Conservation (phyloP, 2,113 vertebrate species). For the Neodon shergylaensis region DNA sequence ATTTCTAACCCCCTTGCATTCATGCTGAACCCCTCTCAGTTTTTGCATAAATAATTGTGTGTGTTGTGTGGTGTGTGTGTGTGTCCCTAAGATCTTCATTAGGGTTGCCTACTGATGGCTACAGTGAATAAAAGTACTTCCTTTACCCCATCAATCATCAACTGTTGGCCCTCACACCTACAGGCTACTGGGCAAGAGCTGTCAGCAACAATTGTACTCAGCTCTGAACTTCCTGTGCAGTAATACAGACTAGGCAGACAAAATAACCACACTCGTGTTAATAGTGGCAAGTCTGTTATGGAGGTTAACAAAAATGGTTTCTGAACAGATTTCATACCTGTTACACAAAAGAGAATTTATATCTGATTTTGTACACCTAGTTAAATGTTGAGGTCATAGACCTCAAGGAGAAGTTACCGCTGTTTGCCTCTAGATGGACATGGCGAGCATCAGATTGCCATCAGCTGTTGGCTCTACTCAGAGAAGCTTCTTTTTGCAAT, state of each 20-base stretch:
- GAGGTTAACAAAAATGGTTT: background rate
- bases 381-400: background rate
- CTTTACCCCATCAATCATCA: background rate
- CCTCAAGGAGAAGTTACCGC: background rate
- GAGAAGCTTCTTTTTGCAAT: background rate
- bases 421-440: background rate
- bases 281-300: background rate
- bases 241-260: background rate
- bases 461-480: background rate
- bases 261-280: background rate
- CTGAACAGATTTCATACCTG: background rate
- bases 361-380: background rate
- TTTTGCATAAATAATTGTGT: background rate
- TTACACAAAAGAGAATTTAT: background rate
- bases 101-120: background rate
- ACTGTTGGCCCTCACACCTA: background rate
- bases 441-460: background rate
- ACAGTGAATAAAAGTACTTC: background rate
- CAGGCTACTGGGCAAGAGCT: background rate
- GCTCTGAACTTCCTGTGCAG: background rate
- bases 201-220: no score
- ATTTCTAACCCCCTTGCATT: background rate
- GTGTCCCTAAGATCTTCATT: background rate
- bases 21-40: no score
- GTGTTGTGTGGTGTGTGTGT: background rate